A percentile compares a stretch with the other conserved stretches of the same genome.
phyloP scores from a whole-genome alignment of 2,888 invertebrate species.

The Nomada flava region DNA sequence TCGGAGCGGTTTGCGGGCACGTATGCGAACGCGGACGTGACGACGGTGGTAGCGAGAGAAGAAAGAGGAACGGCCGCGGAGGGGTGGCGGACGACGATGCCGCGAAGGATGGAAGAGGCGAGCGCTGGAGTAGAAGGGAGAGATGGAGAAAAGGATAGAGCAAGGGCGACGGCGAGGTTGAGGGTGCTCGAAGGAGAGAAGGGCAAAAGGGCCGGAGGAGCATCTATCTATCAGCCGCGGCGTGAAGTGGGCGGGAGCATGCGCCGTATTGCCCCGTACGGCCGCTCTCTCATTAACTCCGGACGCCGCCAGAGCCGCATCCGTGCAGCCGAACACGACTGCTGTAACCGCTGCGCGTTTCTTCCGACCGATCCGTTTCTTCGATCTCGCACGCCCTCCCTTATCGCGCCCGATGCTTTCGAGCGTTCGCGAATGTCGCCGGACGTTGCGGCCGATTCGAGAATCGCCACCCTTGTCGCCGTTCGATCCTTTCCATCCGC shows the following conservation, averaged over 20 bases:
- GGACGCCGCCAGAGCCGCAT: slow-evolving; percentile 86
- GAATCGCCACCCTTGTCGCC: too few relatives aligned
- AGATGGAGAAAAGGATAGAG: slow-evolving; percentile 23
- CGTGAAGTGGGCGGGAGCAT: slow-evolving; percentile 84
- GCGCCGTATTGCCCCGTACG: slow-evolving; percentile 83
- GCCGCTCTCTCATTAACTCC: slow-evolving; percentile 84
- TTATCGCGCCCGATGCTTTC: slow-evolving; percentile 17
- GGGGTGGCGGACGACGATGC: neutral
- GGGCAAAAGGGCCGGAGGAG: slow-evolving; percentile 78
- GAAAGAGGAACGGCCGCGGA: slow-evolving; percentile 1
- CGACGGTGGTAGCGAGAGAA: slow-evolving; percentile 24
- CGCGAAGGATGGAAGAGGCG: slow-evolving; percentile 15
- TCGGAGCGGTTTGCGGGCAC: slow-evolving; percentile 47
- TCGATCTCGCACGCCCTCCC: slow-evolving; percentile 35
- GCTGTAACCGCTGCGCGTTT: slow-evolving; percentile 23
- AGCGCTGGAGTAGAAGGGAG: slow-evolving; percentile 5
- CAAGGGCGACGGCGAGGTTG: slow-evolving; percentile 36
- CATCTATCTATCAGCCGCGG: slow-evolving; percentile 84
- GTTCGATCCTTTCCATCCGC: neutral
- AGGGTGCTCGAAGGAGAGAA: slow-evolving; percentile 53
- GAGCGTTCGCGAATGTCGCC: neutral
- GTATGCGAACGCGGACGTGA: slow-evolving; percentile 49
- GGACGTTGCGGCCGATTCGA: too few relatives aligned
- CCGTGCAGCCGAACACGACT: slow-evolving; percentile 82
- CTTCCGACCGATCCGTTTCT: slow-evolving; percentile 43